Base-by-base conservation (phyloP, 37 sponge, comb jelly and placozoan genomes). In the Tethya wilhelma region DNA sequence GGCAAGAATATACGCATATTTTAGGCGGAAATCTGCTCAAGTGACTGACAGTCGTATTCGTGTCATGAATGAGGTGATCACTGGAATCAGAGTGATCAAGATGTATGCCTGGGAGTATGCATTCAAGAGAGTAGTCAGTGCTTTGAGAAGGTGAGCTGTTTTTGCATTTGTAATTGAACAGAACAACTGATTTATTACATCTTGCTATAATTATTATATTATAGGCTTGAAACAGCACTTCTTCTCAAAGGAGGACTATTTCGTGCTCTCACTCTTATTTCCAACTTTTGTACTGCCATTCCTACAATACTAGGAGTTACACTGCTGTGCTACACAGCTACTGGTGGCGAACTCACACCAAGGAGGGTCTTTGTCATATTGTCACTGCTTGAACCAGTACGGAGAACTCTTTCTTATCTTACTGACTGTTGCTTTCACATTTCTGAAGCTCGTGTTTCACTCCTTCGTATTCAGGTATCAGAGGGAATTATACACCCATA, bases 71-170 rank as follows among this genome's bases (percentile, higher is more conserved):
- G 91, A 94, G 71, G 80, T 94, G 33, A 90, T 94, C 73, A 49
- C 80, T 66, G 91, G 94, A 4, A 94, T 94, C 66, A 90, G 88
- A 75, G 81, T 90, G 64, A 94, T 94, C 75, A 94, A 94, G 86
- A 94, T 94, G 94, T 94, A 94, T 59, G 94, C 81, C 38, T 94
- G 94, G 94, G 94, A 94, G 85, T 78, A 90, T 59, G 84, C 94
- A 64, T 94, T 94, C 82, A 69, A 75, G 46, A 67, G 62, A 45
- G 31, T 81, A 2, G 84, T 90, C 28, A 49, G 42, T 49, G 73
- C 55, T 43, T 26, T 72, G 25, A 69, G 69, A 69, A 69, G 23
- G 69, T 69, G 36, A n/a, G n/a, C n/a, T n/a, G n/a, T 49, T 49
- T 49, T 49, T 19, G 55, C 14, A 49, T 9, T 19, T 49, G 55